These are phyloP conservation scores for Odontophorus gujanensis DNA, from an alignment of 2,113 vertebrate genomes.

Conservation along the genomic window DNA sequence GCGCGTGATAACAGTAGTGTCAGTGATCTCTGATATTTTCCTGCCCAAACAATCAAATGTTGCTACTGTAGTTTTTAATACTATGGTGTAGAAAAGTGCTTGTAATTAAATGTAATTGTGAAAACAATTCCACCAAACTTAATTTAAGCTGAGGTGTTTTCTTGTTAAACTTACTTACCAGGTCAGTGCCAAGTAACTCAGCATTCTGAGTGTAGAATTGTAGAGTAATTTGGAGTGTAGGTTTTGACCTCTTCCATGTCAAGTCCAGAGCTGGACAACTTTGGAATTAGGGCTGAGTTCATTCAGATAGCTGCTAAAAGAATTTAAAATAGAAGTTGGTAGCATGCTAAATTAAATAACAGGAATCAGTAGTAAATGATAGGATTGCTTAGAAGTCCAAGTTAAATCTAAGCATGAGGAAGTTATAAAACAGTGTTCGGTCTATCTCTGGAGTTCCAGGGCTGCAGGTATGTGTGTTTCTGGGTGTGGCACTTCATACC, in stretches of 20 bases:
- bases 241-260: background rate
- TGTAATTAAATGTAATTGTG: background rate
- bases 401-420: background rate
- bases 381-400: background rate
- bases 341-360: background rate
- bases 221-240: background rate
- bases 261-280: background rate
- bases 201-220: background rate
- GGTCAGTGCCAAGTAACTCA: background rate
- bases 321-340: background rate
- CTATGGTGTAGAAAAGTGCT: background rate
- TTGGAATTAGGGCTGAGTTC: background rate
- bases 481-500: slow-evolving; percentile 59
- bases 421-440: background rate
- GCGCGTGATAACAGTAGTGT: background rate
- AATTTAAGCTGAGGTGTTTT: background rate
- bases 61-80: background rate
- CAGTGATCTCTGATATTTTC: background rate
- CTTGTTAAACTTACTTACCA: background rate
- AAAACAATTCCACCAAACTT: background rate
- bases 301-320: background rate
- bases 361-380: background rate
- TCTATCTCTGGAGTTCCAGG: background rate
- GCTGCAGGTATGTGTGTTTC: slow-evolving; percentile 44
- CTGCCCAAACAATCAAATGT: background rate